Evolutionary conservation across 2,113 vertebrate genomes (phyloP), one percentile per base, ranked within the genome.

Genomic region (Platycercus adscitus): DNA sequence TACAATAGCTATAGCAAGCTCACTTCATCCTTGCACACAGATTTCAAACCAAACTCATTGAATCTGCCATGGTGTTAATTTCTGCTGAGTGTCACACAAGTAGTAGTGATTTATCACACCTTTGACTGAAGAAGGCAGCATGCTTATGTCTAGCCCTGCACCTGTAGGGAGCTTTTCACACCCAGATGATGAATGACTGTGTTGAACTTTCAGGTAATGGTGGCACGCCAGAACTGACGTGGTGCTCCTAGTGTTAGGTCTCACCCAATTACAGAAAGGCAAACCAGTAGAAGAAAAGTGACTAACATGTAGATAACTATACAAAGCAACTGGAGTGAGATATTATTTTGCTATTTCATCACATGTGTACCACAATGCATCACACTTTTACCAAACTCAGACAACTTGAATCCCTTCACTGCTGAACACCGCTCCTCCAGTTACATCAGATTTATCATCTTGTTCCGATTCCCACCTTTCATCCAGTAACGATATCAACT

Each of bases 221-320:
- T 12, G 3, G 73, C 55, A 35, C 3, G 37, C 33, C 60, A 70
- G 60, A 55, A n/a, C 15, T 37, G 50, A 71, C 7, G 26, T 53
- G 61, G 63, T 3, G 6, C 24, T 77, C 53, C 46, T 65, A 69
- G 28, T 35, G 37, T 25, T 60, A 55, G 63, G 24, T 33, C 68
- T 53, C 79, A 77, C 19, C 21, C 31, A 39, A 19, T 13, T 52
- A 52, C 0, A 65, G 68, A 65, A 56, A 65, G 49, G 56, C 17
- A 79, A 91, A 76, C 6, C 23, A 43, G 33, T 49, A 23, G 20
- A 47, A 63, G 68, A n/a, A 37, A 43, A 79, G 31, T 43, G 28
- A 69, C 10, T 2, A 2, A 41, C 0, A 0, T 13, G 17, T 0
- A 76, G n/a, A 25, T 56, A 91, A 81, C 33, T 53, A 33, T 2